phyloP scores from a whole-genome alignment of 2,888 invertebrate species.

The Megalurothrips usitatus region DNA sequence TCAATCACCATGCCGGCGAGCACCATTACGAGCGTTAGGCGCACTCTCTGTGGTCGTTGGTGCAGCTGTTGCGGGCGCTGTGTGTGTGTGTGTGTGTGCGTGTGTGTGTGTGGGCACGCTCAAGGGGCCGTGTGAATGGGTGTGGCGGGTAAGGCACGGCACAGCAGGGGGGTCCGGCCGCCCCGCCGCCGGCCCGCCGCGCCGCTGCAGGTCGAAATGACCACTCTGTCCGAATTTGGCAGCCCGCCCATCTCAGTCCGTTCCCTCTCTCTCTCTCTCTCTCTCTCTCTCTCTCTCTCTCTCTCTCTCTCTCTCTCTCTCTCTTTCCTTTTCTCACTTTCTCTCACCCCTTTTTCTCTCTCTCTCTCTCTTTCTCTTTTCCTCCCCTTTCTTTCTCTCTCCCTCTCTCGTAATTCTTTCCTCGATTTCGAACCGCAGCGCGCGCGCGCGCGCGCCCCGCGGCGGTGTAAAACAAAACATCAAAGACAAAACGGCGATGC shows the following conservation, averaged over 20 bases:
- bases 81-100: not conserved
- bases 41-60: no score
- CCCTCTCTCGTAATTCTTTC: not conserved
- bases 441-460: no score
- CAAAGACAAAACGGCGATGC: no score
- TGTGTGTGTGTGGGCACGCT: not conserved
- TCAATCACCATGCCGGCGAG: no score
- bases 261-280: not conserved
- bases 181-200: not conserved
- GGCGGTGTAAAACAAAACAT: no score
- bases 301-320: slow-evolving; percentile 1
- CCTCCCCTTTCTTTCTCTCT: no score
- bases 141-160: not conserved
- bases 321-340: not conserved
- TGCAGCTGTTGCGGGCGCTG: not conserved
- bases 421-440: not conserved
- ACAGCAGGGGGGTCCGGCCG: not conserved
- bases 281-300: not conserved
- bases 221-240: not conserved
- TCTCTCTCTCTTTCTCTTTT: not conserved
- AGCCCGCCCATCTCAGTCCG: not conserved
- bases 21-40: no score
- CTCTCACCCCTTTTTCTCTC: not conserved
- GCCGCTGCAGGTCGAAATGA: not conserved
- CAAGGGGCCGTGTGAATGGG: not conserved